Base-by-base conservation (phyloP, 2,113 vertebrate genomes). In the Rhinopomastus cyanomelas region DNA sequence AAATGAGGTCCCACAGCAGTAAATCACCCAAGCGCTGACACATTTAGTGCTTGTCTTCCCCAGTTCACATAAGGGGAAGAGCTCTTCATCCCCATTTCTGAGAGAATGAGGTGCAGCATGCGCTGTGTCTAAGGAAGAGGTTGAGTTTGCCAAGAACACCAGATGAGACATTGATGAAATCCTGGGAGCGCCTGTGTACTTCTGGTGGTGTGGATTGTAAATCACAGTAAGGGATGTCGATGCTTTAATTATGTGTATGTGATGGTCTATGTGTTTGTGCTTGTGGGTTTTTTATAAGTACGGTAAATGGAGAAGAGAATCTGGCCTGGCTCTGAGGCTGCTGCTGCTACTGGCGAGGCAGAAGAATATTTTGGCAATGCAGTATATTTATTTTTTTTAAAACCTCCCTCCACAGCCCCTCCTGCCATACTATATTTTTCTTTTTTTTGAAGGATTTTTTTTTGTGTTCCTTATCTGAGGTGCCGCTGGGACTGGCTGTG, bases 161-260 rank as follows among this genome's bases (percentile, higher is more conserved):
- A 95, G 93, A 96, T 95, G 95, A 96, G 95, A 94, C 93, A 95
- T 94, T 94, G 95, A 96, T 96, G 95, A 95, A 96, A 96, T 94
- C 94, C 95, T 94, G 95, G 85, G 93, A 96, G 87, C 76, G 92
- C 90, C 82, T 95, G 92, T 95, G 94, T 94, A 92, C 92, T 94
- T 95, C 94, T 96, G 95, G 84, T 95, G 90, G 88, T 93, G 93
- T 87, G 93, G 94, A 92, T 93, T 95, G 87, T 96, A 95, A 96
- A 96, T 96, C 94, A 96, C 90, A 94, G 95, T 95, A 94, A 96
- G 95, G 87, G 93, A 93, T 92, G 95, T 93, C 34, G 90, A 93
- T 85, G 90, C 94, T 95, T 95, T 97, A 96, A 96, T 95, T 95
- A 94, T 95, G 93, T 95, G 92, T 90, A 82, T 95, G 94, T 92